Conservation (phyloP, 37 sponge, comb jelly and placozoan genomes). For the Lycopodina hypogea region DNA sequence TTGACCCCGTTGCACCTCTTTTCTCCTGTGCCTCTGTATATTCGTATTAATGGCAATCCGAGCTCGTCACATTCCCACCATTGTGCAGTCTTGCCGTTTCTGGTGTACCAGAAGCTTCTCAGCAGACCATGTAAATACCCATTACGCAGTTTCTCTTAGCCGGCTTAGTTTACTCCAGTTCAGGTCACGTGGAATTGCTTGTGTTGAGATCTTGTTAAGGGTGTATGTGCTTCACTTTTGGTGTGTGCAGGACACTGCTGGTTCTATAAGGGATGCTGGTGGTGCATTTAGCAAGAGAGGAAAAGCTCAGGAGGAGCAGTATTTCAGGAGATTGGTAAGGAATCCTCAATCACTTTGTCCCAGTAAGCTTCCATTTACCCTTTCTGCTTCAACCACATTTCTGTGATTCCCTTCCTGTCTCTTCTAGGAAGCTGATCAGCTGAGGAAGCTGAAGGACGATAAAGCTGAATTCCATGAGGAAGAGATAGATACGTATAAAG, state of each 20-base stretch:
- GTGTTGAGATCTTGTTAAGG: background rate
- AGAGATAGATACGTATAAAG: conserved; percentile 56
- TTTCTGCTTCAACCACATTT: no score
- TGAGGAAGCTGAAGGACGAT: conserved; percentile 42
- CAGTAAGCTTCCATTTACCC: no score
- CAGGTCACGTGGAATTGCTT: no score
- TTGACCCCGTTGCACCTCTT: no score
- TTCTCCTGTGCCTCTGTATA: no score
- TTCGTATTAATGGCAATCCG: no score
- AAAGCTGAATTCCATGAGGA: conserved; percentile 56
- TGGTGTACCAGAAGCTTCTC: conserved; percentile 9
- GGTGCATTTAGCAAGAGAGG: conserved; percentile 50
- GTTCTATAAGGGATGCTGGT: conserved; percentile 44
- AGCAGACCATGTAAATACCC: background rate
- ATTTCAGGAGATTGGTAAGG: conserved; percentile 45
- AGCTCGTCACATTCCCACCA: background rate
- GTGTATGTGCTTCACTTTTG: background rate
- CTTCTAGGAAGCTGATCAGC: conserved; percentile 50
- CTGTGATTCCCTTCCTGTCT: background rate
- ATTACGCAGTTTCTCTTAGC: background rate
- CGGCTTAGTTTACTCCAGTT: background rate
- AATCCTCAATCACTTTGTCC: no score
- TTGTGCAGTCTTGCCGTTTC: conserved; percentile 7
- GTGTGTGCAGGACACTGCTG: background rate
- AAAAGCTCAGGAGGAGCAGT: conserved; percentile 60